These are phyloP conservation scores for Pantala flavescens DNA, from an alignment of 1,140 invertebrate genomes.

Conservation along the genomic window DNA sequence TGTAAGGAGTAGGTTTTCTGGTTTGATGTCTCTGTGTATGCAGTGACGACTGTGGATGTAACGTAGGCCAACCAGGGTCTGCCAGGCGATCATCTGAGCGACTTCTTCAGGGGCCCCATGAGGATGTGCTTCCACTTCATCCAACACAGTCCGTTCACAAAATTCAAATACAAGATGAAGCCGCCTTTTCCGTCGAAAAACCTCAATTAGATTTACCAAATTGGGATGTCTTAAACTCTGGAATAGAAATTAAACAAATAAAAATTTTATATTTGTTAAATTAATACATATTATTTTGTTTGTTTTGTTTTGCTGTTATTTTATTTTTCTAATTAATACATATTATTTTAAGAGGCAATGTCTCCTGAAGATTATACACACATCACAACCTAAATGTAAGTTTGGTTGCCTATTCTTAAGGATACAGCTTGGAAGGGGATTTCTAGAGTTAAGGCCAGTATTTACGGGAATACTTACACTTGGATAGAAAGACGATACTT, in stretches of 20 bases:
- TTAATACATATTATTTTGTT: neutral
- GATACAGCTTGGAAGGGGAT: no score
- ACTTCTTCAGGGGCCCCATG: conserved; percentile 71
- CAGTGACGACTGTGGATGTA: conserved; percentile 96
- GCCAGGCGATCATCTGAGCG: conserved; percentile 88
- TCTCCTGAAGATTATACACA: no score
- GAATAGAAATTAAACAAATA: conserved; percentile 11
- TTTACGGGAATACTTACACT: no score
- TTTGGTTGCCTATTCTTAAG: no score
- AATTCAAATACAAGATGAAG: conserved; percentile 98
- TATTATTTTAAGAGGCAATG: no score
- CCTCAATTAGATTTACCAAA: conserved; percentile 93
- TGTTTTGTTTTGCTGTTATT: no score
- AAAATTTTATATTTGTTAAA: no score
- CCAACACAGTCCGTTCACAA: conserved; percentile 92
- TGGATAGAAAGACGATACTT: no score
- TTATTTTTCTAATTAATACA: no score
- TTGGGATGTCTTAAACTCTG: conserved; percentile 98
- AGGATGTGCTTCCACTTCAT: conserved; percentile 89
- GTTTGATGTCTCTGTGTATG: conserved; percentile 95
- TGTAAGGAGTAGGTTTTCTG: conserved; percentile 97
- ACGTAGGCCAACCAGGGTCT: conserved; percentile 85
- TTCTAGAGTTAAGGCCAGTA: no score
- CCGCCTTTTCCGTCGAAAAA: conserved; percentile 91
- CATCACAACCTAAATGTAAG: no score